Evolutionary conservation across 35 echinoderm and acorn worm species (phyloP).

Genomic region (Lytechinus variegatus): DNA sequence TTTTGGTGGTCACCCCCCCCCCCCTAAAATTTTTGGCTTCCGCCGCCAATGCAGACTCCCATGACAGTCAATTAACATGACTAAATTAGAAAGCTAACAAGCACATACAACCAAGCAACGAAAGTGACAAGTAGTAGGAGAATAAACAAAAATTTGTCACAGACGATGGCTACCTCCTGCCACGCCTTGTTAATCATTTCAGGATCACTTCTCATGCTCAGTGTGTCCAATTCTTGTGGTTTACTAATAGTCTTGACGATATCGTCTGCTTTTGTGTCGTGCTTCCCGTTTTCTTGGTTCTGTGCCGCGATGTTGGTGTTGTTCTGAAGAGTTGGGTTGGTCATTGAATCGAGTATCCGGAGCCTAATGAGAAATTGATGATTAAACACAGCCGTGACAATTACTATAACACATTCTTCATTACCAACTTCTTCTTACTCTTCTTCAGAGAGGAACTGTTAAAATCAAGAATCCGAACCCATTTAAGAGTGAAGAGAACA

Average conservation of each 20-base stretch:
- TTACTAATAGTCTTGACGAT: background rate
- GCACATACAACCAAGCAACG: background rate
- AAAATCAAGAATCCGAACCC: too few species aligned
- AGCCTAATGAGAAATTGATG: background rate
- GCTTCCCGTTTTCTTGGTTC: background rate
- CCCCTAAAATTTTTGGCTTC: too few species aligned
- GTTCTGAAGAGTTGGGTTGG: background rate
- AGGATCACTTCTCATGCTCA: background rate
- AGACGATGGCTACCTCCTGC: constrained; percentile 12
- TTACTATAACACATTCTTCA: too few species aligned
- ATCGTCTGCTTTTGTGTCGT: background rate
- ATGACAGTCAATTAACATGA: too few species aligned
- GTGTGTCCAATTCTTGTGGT: background rate
- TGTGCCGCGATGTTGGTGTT: background rate
- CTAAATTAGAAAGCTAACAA: constrained; percentile 2
- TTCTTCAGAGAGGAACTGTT: too few species aligned
- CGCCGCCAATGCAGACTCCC: too few species aligned
- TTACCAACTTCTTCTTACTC: too few species aligned
- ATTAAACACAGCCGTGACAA: too few species aligned
- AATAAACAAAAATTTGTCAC: background rate
- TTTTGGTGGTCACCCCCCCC: too few species aligned
- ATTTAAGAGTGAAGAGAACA: too few species aligned
- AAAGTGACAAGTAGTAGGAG: background rate
- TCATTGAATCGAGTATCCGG: background rate
- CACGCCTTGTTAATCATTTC: background rate